A percentile compares a stretch with the other conserved stretches of the same genome.
Evolutionary conservation across 2,797 vertebrate species (phyloP).

Genomic region (Limnodromus scolopaceus): DNA sequence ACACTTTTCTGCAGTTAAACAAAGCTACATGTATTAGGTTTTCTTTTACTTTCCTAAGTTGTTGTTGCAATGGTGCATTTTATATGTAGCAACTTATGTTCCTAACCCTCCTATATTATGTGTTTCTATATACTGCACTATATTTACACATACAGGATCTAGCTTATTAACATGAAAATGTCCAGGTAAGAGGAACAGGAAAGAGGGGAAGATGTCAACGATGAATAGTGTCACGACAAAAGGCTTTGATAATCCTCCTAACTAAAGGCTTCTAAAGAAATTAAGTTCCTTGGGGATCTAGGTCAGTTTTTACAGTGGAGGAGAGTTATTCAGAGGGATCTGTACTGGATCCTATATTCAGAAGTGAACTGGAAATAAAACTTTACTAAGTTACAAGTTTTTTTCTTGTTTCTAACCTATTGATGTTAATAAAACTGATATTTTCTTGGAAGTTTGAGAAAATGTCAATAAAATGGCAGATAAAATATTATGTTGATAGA

Average conservation of each 20-base stretch:
- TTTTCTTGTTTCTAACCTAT: neutral
- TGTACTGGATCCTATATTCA: neutral
- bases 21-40: neutral
- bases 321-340: neutral
- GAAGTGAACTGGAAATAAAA: neutral
- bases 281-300: neutral
- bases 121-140: neutral
- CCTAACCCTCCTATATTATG: neutral
- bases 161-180: neutral
- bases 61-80: neutral
- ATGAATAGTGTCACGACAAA: neutral
- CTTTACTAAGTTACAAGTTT: neutral
- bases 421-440: neutral
- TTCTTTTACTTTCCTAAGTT: neutral
- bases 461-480: neutral
- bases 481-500: neutral
- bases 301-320: neutral
- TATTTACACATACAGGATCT: rapidly evolving
- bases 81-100: neutral
- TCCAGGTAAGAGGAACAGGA: neutral
- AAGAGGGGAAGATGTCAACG: neutral
- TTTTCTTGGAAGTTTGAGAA: neutral
- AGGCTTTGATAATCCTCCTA: neutral
- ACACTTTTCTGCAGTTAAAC: neutral
- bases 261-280: neutral